A percentile compares a stretch with the other conserved stretches of the same genome.
phyloP scores from a whole-genome alignment of 2,113 vertebrate genomes.

The Zosterops lateralis region DNA sequence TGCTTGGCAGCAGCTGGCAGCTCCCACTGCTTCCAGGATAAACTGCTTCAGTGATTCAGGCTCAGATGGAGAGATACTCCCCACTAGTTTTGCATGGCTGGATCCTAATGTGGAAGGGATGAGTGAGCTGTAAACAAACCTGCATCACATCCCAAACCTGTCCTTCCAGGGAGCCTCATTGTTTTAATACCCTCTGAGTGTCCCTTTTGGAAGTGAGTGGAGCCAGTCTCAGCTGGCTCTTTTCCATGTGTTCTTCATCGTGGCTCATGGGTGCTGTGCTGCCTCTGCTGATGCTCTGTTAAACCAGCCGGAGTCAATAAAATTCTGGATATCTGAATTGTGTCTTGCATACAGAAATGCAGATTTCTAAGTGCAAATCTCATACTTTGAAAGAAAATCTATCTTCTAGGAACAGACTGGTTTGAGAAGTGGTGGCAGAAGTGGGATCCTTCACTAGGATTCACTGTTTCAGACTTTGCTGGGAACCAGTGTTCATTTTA shows the following conservation, averaged over 20 bases:
- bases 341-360: not conserved
- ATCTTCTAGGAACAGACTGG: not conserved
- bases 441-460: not conserved
- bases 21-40: not conserved
- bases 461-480: not conserved
- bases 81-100: conserved; percentile 25
- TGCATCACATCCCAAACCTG: conserved; percentile 23
- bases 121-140: conserved; percentile 29
- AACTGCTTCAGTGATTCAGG: not conserved
- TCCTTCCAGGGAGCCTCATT: not conserved
- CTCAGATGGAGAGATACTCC: conserved; percentile 10
- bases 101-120: not conserved
- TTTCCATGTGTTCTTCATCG: not conserved
- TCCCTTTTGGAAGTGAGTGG: not conserved
- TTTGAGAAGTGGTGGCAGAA: not conserved
- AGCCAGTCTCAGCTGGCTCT: not conserved
- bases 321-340: not conserved
- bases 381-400: not conserved
- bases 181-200: conserved; percentile 28
- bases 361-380: not conserved
- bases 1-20: not conserved
- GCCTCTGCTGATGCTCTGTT: not conserved
- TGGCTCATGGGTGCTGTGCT: not conserved
- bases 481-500: not conserved
- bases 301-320: not conserved